These are phyloP conservation scores for Drosophila grimshawi DNA, from an alignment of 1,140 invertebrate genomes.

Conservation along the genomic window DNA sequence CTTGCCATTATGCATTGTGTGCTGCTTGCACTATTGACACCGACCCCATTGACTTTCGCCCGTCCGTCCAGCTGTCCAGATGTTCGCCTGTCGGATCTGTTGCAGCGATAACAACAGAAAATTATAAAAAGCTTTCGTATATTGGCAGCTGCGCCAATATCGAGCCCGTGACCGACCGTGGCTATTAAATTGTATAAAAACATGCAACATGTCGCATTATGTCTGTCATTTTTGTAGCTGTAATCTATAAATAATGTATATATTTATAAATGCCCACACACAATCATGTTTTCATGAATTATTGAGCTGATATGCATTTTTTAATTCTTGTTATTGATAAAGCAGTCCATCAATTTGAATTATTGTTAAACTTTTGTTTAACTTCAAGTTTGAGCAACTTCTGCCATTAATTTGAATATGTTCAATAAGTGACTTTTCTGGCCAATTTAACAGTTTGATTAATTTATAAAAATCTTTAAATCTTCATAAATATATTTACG, in stretches of 20 bases:
- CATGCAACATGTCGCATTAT: slow-evolving; percentile 16
- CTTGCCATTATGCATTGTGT: slow-evolving; percentile 57
- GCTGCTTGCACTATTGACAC: slow-evolving; percentile 58
- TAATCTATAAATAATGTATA: background rate
- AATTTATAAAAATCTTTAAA: background rate
- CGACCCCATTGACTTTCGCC: slow-evolving; percentile 25
- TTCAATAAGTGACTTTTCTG: background rate
- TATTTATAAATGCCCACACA: background rate
- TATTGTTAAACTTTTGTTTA: background rate
- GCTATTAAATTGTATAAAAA: slow-evolving; percentile 1
- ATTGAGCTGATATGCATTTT: background rate
- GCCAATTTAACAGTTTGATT: background rate
- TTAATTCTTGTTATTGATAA: background rate
- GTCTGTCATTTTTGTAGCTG: background rate
- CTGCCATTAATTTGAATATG: background rate
- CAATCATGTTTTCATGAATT: too few relatives aligned
- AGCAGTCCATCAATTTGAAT: background rate
- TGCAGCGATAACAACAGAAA: slow-evolving; percentile 28
- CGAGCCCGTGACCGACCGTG: slow-evolving; percentile 19
- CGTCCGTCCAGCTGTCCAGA: background rate
- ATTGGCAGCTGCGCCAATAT: slow-evolving; percentile 17
- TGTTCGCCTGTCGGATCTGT: slow-evolving; percentile 21
- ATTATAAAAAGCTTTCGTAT: slow-evolving; percentile 45
- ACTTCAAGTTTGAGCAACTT: background rate
- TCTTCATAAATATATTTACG: too few relatives aligned